Evolutionary conservation across 92 coral and sea anemone genomes (phyloP).

Genomic region (Hydrozoanthus gracilis): DNA sequence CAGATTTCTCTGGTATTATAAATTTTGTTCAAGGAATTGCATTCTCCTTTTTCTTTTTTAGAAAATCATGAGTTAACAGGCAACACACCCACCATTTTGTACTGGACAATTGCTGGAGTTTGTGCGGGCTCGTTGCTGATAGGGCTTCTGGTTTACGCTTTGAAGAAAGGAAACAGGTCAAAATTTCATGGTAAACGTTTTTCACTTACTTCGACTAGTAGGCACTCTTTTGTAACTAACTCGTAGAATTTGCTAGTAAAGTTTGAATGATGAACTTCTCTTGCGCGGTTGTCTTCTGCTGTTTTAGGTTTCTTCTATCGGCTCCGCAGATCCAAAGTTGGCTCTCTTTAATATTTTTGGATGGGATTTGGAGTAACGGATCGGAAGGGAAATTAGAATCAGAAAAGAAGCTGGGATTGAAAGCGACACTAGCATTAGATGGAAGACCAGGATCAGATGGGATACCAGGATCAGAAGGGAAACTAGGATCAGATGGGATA

Average conservation of each 20-base stretch:
- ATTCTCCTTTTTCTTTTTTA: background rate
- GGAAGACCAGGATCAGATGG: no score
- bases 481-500: no score
- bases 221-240: background rate
- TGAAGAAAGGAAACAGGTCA: slow-evolving; percentile 11
- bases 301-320: no score
- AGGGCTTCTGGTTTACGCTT: slow-evolving; percentile 18
- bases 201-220: background rate
- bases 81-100: background rate
- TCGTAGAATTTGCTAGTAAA: background rate
- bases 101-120: slow-evolving; percentile 33
- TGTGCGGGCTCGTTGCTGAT: slow-evolving; percentile 16
- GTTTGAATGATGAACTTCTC: background rate
- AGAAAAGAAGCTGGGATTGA: no score
- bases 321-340: no score
- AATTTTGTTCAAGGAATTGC: no score
- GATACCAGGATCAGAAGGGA: no score
- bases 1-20: background rate
- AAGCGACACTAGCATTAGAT: no score
- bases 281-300: no score
- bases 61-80: background rate
- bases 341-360: no score
- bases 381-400: no score
- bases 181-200: background rate
- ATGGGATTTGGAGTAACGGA: no score